A percentile compares a stretch with the other conserved stretches of the same genome.
Conservation (phyloP, 2,797 vertebrate genomes). For the Calcarius lapponicus region DNA sequence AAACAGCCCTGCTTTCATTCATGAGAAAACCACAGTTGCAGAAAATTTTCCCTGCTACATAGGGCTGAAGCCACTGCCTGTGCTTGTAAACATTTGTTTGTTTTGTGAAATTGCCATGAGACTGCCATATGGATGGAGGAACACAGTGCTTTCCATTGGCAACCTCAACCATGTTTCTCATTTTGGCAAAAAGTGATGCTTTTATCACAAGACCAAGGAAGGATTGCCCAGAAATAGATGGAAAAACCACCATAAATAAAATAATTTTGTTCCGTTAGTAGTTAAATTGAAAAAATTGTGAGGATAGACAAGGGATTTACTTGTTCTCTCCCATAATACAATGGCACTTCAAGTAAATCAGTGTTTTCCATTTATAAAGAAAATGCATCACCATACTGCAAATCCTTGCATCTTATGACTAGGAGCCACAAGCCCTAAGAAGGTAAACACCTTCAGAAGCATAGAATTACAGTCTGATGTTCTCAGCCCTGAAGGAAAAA, state of each 20-base stretch:
- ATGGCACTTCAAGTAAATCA: not conserved
- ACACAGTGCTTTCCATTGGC: not conserved
- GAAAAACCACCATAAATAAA: not conserved
- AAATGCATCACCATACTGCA: not conserved
- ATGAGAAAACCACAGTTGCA: not conserved
- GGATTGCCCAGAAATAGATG: not conserved
- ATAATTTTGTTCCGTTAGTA: not conserved
- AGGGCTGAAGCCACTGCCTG: not conserved
- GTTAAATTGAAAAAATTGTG: not conserved
- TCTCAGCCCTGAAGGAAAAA: not conserved
- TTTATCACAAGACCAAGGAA: not conserved
- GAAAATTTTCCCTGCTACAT: not conserved
- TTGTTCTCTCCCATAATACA: not conserved
- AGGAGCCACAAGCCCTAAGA: not conserved
- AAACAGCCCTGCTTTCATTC: not conserved
- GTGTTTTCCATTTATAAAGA: not conserved
- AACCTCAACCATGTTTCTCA: rapidly evolving
- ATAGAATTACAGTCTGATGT: not conserved
- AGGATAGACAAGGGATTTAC: not conserved
- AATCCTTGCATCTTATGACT: not conserved
- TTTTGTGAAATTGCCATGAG: not conserved
- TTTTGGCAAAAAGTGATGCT: not conserved
- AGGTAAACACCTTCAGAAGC: not conserved
- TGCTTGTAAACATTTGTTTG: not conserved
- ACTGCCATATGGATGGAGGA: not conserved